Evolutionary conservation across 2,888 invertebrate genomes (phyloP), one percentile per base, ranked within the genome.

Genomic region (Monopis laevigella): DNA sequence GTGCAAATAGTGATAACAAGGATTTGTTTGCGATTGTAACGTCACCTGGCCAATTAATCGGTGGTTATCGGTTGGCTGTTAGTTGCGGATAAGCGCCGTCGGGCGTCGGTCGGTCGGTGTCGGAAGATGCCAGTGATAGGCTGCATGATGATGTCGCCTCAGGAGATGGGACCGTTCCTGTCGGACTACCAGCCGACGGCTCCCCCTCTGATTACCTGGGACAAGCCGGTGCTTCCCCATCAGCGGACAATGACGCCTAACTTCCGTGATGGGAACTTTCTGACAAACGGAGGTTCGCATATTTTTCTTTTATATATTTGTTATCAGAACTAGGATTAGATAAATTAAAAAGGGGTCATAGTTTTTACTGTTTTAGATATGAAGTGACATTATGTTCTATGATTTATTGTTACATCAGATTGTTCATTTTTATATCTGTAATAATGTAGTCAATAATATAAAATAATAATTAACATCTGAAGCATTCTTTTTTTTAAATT

Each of bases 51-150:
- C 27, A 45, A 47, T 49, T 55, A 44, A 38, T 32, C 10, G 32
- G 14, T 3, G 17, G 39, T 47, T 44, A 38, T 21, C 45, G 47
- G 47, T 49, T 47, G 45, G 47, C 47, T 51, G 46, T 52, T 58
- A 59, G 61, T 62, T 50, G 51, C 53, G 53, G 55, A 55, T 58
- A 56, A 58, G 53, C 55, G 52, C 30, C 14, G 34, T 2, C 19
- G 14, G 32, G 30, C 26, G 5, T 11, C 2, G 10, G 28, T 6
- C 11, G 39, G 49, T 53, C 53, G 51, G 55, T 45, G 49, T 49
- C 51, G 61, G 62, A 78, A 69, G 52, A 80, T 80, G 78, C 78
- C 75, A 53, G 74, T 67, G 57, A 61, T 72, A 42, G 70, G 73
- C 13, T 65, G 56, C 66, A 69, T 68, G 43, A 64, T 59, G 58